Evolutionary conservation across 2,888 invertebrate species (phyloP), one percentile per base, ranked within the genome.

Genomic region (Vanessa cardui): DNA sequence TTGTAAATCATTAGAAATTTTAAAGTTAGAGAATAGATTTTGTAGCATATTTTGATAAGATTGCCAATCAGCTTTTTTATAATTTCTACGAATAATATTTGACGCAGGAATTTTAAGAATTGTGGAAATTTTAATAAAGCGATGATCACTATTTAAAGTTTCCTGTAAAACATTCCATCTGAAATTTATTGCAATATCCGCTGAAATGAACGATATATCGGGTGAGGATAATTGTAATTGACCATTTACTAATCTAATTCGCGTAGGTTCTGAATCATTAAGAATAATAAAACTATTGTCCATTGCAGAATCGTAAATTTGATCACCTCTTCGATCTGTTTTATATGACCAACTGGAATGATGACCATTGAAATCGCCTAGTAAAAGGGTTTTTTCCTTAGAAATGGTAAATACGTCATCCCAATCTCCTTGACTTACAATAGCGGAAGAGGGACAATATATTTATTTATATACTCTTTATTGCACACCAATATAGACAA

Each of bases 351-450:
- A 77, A 60, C 54, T 73, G 5, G 54, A 15, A 20, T 76, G 77
- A 45, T 75, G 78, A 0, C 62, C 76, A 62, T 78, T 77, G 21
- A 75, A 72, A 46, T 76, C 77, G 0, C 78, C 78, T 1, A 71
- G 15, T 15, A 77, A 50, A 1, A 77, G 9, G 3, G 73, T 59
- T 56, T 73, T 77, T 1, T 18, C 44, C 0, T 16, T 2, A 7
- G 12, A 50, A 2, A 49, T 0, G 4, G 69, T 69, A 31, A 77
- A 74, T 0, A 77, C 1, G 1, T 18, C 0, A 33, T 76, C 71
- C 77, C 77, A 78, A 54, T 77, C 75, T 3, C n/a, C 9, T 54
- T 47, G 60, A 5, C 2, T n/a, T 8, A 73, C 73, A 1, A 16
- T 31, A 0, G 63, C 64, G 0, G 58, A 33, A 6, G 68, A 44